Evolutionary conservation across 1,140 invertebrate genomes (phyloP).

Genomic region (Neodiprion lecontei): DNA sequence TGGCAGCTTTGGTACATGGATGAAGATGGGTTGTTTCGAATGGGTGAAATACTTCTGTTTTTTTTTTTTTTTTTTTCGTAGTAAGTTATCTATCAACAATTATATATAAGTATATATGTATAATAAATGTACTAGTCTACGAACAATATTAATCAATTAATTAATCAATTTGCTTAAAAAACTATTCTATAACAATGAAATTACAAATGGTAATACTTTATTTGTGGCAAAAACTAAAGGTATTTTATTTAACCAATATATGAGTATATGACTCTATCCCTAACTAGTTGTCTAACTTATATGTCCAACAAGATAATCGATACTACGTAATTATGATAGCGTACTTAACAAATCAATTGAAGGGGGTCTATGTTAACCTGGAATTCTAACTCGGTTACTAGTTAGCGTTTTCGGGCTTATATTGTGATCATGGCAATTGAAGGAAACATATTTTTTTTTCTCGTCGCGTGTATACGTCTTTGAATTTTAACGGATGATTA

Average conservation of each 20-base stretch:
- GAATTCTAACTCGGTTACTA: constrained; percentile 35
- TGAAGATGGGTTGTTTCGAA: not conserved
- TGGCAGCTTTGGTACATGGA: not conserved
- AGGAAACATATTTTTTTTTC: not conserved
- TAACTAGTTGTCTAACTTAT: not conserved
- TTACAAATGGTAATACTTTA: constrained; percentile 2
- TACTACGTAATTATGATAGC: constrained; percentile 38
- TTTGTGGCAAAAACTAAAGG: constrained; percentile 1
- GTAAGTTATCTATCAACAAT: constrained; percentile 34
- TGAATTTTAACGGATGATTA: not conserved
- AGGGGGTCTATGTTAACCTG: constrained; percentile 37
- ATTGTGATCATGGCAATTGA: not conserved
- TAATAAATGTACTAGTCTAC: constrained; percentile 26
- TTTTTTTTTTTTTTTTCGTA: not conserved
- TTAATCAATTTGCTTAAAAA: constrained; percentile 20
- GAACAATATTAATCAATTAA: constrained; percentile 28
- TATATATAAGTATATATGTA: constrained; percentile 30
- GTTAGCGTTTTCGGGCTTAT: constrained; percentile 28
- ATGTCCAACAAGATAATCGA: constrained; percentile 23
- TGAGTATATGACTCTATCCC: constrained; percentile 5
- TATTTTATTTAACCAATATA: not conserved
- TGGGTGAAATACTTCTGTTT: not conserved
- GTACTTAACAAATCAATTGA: constrained; percentile 41
- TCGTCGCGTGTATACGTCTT: constrained; percentile 2
- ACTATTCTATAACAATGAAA: constrained; percentile 6